A percentile compares a stretch with the other conserved stretches of the same genome.
These are phyloP conservation scores for Hirtodrosophila duncani DNA, from an alignment of 2,888 invertebrate species.

Conservation along the genomic window DNA sequence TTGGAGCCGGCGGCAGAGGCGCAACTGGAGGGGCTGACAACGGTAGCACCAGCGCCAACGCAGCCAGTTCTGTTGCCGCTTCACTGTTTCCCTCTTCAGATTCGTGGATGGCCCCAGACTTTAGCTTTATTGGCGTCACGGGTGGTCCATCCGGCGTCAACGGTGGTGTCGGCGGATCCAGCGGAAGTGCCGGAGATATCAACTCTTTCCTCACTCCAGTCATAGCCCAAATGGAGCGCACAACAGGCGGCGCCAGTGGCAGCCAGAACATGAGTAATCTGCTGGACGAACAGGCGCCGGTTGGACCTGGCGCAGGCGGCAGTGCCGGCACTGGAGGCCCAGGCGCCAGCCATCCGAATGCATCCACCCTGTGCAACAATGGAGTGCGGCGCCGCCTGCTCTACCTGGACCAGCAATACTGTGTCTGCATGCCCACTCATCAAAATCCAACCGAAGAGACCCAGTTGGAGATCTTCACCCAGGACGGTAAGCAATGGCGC, in stretches of 20 bases:
- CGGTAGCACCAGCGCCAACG: conserved; percentile 12
- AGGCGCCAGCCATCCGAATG: conserved; percentile 28
- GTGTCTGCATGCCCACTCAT: conserved; percentile 79
- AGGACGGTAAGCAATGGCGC: conserved; percentile 80
- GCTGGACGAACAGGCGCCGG: conserved; percentile 47
- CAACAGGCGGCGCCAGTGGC: conserved; percentile 23
- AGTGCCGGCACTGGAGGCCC: neutral
- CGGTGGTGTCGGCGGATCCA: neutral
- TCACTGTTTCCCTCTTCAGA: conserved; percentile 53
- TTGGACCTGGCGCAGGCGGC: too few relatives aligned
- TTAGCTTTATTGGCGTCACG: conserved; percentile 31
- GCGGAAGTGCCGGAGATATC: conserved; percentile 24
- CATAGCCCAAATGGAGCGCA: conserved; percentile 36
- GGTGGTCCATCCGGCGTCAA: conserved; percentile 1
- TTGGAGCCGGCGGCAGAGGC: conserved; percentile 12
- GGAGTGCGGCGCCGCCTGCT: conserved; percentile 60
- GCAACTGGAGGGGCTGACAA: conserved; percentile 3
- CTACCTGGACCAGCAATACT: conserved; percentile 74
- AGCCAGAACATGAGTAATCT: conserved; percentile 47
- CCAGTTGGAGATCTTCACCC: conserved; percentile 83
- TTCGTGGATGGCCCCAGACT: conserved; percentile 58
- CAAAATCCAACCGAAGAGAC: conserved; percentile 81
- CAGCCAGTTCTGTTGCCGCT: conserved; percentile 22
- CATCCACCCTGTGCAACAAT: conserved; percentile 44
- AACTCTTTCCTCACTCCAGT: conserved; percentile 44